A percentile compares a stretch with the other conserved stretches of the same genome.
phyloP scores from a whole-genome alignment of 2,797 vertebrate genomes.

The Myotis vivesi region DNA sequence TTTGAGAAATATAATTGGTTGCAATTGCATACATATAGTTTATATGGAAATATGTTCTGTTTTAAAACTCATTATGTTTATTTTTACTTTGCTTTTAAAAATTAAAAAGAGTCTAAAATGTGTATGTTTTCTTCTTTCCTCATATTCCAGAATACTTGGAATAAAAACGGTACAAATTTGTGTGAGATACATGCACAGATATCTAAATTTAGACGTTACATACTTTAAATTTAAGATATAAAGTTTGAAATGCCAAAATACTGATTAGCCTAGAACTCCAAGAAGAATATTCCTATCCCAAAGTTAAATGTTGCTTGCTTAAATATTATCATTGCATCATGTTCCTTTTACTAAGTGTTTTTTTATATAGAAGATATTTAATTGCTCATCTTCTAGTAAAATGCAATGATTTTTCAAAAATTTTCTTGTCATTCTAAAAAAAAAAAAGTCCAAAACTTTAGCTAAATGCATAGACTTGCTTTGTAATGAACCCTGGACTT shows the following conservation, averaged over 20 bases:
- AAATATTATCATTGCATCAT: neutral
- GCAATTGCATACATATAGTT: conserved; percentile 75
- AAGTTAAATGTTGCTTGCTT: neutral
- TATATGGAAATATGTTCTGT: conserved; percentile 65
- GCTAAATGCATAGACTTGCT: neutral
- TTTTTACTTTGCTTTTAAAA: conserved; percentile 76
- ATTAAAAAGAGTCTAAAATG: conserved; percentile 69
- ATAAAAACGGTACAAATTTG: conserved; percentile 69
- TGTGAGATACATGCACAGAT: conserved; percentile 64
- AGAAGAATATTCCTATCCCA: neutral
- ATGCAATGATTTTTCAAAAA: neutral
- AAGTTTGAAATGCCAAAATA: neutral
- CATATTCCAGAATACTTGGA: conserved; percentile 52
- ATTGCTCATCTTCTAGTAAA: neutral
- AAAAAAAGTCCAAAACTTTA: neutral
- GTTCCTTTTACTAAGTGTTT: neutral
- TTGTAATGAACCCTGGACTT: neutral
- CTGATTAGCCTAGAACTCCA: neutral
- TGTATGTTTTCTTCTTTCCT: conserved; percentile 56
- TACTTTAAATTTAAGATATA: neutral
- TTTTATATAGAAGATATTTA: neutral
- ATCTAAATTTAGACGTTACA: conserved; percentile 78
- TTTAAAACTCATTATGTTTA: conserved; percentile 74
- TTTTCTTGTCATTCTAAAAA: neutral
- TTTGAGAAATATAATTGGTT: conserved; percentile 81